Percentiles rank a stretch among this genome's conserved stretches.
phyloP scores from a whole-genome alignment of 2,113 vertebrate species.

The Toxostoma redivivum region DNA sequence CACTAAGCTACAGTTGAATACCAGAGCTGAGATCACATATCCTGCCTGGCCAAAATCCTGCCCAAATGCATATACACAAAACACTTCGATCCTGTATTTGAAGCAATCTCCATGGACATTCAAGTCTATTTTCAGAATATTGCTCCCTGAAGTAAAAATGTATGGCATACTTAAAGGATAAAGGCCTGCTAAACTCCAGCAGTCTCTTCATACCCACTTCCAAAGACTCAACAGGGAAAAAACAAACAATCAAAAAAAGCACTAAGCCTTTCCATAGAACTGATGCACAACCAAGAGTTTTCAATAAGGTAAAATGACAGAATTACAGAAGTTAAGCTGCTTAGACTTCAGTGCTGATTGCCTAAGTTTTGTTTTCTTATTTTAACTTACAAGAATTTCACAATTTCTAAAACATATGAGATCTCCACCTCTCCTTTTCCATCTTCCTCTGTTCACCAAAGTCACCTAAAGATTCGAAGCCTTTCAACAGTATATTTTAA shows the following conservation, averaged over 20 bases:
- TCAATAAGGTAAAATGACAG: not conserved
- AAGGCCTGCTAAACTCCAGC: not conserved
- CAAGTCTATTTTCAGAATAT: not conserved
- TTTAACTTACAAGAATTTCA: not conserved
- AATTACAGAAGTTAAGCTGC: not conserved
- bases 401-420: not conserved
- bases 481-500: not conserved
- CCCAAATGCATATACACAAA: not conserved
- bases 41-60: not conserved
- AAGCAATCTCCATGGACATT: not conserved
- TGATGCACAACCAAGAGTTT: not conserved
- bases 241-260: not conserved
- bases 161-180: not conserved
- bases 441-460: not conserved
- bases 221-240: not conserved
- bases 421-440: not conserved
- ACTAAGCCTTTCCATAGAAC: not conserved
- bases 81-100: not conserved
- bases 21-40: not conserved
- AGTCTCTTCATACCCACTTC: not conserved
- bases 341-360: not conserved
- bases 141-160: not conserved
- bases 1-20: not conserved
- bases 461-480: not conserved
- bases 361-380: not conserved